A percentile compares a stretch with the other conserved stretches of the same genome.
Conservation (phyloP, 2,797 vertebrate species). For the Oryzias dopingdopingensis region DNA sequence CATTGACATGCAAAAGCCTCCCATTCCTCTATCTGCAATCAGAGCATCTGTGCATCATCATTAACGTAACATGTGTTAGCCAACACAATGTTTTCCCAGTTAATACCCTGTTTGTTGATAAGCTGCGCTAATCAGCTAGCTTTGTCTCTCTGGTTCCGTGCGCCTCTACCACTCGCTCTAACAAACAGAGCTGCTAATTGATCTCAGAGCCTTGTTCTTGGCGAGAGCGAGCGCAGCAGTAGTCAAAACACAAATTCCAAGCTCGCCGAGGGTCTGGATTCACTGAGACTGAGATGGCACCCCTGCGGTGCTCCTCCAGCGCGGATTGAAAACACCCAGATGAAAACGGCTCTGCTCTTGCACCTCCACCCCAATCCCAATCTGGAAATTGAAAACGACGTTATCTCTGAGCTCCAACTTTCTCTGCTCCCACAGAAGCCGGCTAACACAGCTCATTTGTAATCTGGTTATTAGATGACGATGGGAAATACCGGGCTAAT, state of each 20-base stretch:
- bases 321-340: conserved; percentile 22
- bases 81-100: conserved; percentile 64
- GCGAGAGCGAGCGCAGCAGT: conserved; percentile 11
- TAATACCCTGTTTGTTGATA: conserved; percentile 70
- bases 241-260: conserved; percentile 61
- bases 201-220: conserved; percentile 53
- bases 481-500: conserved; percentile 58
- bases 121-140: conserved; percentile 65
- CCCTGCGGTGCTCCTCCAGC: conserved; percentile 26
- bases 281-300: conserved; percentile 22
- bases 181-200: conserved; percentile 62
- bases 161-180: conserved; percentile 23
- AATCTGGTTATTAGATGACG: conserved; percentile 52
- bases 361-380: not conserved
- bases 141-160: conserved; percentile 42
- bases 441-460: conserved; percentile 51
- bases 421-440: conserved; percentile 8
- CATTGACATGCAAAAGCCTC: conserved; percentile 58
- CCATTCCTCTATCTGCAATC: conserved; percentile 55
- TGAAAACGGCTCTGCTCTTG: conserved; percentile 3
- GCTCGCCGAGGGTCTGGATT: conserved; percentile 41
- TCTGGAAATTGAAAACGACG: conserved; percentile 6
- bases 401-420: conserved; percentile 8
- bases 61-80: conserved; percentile 70
- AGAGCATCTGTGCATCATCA: conserved; percentile 75